Base-by-base conservation (phyloP, 2,888 invertebrate genomes). In the Platycnemis pennipes region DNA sequence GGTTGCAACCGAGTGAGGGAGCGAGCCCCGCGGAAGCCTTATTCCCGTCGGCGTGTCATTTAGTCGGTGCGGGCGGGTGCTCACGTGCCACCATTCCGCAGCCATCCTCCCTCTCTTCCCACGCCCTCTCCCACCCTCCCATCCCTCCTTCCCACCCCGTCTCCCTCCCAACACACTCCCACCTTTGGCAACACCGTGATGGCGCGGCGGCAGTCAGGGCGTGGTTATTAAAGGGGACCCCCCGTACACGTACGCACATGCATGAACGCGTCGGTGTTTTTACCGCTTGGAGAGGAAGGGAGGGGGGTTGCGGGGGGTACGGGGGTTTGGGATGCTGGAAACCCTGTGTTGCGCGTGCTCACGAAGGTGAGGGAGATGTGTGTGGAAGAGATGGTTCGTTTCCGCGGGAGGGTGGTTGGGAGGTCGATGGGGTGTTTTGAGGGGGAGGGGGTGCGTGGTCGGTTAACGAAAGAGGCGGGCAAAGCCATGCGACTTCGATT, bases 401-500 rank as follows among this genome's bases (percentile, higher is more conserved):
- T n/a, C n/a, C n/a, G n/a, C n/a, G n/a, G 77, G n/a, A 26, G n/a
- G 13, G 49, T 16, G 77, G 0, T 63, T n/a, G 86, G 86, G 42
- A 13, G 42, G 37, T 77, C 11, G 37, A 86, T 19, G 37, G 88
- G 88, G 46, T 45, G 88, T 31, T 42, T 56, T 37, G 56, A 8
- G 0, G 49, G 88, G 53, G n/a, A n/a, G 4, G 42, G 89, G 91
- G 91, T 44, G 87, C 26, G 77, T 77, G 46, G 87, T 87, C 7
- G 87, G 87, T 44, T 44, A 87, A 11, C 45, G 87, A 87, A 45
- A 26, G 44, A 44, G 44, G 44, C 16, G 44, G 44, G 45, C 42
- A 69, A 91, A 91, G 56, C 91, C 63, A 44, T 91, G 53, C 91
- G 42, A 63, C 91, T 91, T 91, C 91, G 91, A 91, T 91, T 91